Evolutionary conservation across 2,888 invertebrate genomes (phyloP).

Genomic region (Ischnus inquisitorius): DNA sequence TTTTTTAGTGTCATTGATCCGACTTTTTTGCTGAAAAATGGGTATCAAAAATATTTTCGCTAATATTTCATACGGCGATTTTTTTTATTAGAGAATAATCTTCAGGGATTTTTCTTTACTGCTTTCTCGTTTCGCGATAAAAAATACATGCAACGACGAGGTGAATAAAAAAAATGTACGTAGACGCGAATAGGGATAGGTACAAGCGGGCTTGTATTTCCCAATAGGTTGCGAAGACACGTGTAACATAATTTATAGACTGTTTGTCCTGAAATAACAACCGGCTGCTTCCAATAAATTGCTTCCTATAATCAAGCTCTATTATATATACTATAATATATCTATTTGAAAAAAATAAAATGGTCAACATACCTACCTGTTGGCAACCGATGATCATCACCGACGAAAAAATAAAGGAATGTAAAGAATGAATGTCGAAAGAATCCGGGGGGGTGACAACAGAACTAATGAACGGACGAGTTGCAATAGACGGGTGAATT

Average conservation of each 20-base stretch:
- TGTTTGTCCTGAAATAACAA: conserved; percentile 1
- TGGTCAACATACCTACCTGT: neutral
- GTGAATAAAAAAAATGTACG: neutral
- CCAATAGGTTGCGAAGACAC: neutral
- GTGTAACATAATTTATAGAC: neutral
- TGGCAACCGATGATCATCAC: conserved; percentile 24
- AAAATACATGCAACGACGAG: neutral
- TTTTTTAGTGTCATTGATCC: too few relatives aligned
- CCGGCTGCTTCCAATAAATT: neutral
- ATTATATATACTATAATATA: neutral
- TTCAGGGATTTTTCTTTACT: neutral
- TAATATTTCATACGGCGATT: too few relatives aligned
- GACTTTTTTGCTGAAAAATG: too few relatives aligned
- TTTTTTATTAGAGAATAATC: neutral
- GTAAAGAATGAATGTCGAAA: conserved; percentile 27
- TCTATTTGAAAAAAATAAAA: conserved; percentile 10
- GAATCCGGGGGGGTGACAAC: neutral
- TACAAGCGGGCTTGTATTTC: neutral
- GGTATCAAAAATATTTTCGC: too few relatives aligned
- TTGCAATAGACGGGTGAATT: conserved; percentile 23
- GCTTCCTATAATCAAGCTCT: neutral
- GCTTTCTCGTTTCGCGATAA: neutral
- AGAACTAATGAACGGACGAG: conserved; percentile 24
- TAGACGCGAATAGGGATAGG: neutral
- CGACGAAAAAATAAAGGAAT: neutral